Base-by-base conservation (phyloP, 2,888 invertebrate species). In the Flabesymbios commensalis region DNA sequence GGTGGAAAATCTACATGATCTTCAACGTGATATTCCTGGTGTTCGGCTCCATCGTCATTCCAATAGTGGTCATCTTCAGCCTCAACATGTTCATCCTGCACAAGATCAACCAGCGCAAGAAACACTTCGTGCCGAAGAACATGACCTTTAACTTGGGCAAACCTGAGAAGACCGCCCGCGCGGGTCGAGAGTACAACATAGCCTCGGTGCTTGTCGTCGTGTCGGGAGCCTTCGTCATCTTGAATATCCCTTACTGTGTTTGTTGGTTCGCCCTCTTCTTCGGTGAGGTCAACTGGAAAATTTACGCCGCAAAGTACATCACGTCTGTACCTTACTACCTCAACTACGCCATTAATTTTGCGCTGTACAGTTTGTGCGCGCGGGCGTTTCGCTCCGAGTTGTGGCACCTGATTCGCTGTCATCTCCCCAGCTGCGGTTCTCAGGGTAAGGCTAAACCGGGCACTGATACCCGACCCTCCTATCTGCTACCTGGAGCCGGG, bases 241-340 rank as follows among this genome's bases (percentile, higher is more conserved):
- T 64, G 0, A 64, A 61, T 45, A 47, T 41, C 2, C 64, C 64
- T 22, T 64, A 64, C 61, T 64, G 64, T 36, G 31, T 64, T 29
- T 52, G 43, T 17, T 64, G 64, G 64, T 47, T 64, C 32, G 39
- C 61, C 19, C 39, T 54, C 19, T 61, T 54, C 55, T 52, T 61
- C 3, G 33, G 1, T 1, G 39, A 57, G 10, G 19, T 26, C 32
- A 26, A 22, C 33, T 57, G 53, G 33, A 22, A 42, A 0, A 43
- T 64, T 3, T 57, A 47, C 39, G 61, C 61, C 19, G 54, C 61
- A 7, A 64, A 64, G 52, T 61, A 56, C 54, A 54, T 61, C 42
- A 58, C 64, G 19, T 61, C 61, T 5, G 61, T 61, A 5, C 64
- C 62, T 5, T 65, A 65, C 39, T 62, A 62, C 41, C 56, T 65